Conservation (phyloP, 2,113 vertebrate genomes). For the Rhinogobius similis region DNA sequence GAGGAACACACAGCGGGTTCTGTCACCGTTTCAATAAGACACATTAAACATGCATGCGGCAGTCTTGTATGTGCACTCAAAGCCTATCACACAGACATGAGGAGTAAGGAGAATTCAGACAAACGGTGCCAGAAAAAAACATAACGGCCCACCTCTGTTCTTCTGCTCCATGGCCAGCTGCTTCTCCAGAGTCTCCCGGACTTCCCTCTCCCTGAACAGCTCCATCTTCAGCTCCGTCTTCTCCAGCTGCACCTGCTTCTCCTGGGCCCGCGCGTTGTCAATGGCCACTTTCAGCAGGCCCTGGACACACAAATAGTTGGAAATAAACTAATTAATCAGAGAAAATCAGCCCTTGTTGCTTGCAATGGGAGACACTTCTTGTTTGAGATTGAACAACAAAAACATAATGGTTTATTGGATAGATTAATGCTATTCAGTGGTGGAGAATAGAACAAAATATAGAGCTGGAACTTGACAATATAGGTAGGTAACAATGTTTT, state of each 20-base stretch:
- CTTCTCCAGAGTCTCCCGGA: constrained; percentile 97
- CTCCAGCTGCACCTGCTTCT: constrained; percentile 98
- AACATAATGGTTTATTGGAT: no score
- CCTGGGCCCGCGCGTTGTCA: constrained; percentile 97
- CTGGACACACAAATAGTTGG: constrained; percentile 65
- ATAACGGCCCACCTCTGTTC: constrained; percentile 89
- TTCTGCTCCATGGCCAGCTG: constrained; percentile 98
- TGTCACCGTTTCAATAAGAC: constrained; percentile 30
- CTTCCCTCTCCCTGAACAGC: constrained; percentile 96
- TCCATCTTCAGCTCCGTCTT: constrained; percentile 99
- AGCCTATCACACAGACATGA: constrained; percentile 25
- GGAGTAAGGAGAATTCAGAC: constrained; percentile 9
- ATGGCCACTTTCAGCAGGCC: constrained; percentile 98
- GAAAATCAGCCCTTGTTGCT: not conserved
- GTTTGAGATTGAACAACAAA: not conserved
- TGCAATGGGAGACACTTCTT: not conserved
- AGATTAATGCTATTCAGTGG: no score
- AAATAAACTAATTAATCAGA: not conserved
- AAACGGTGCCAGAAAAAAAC: constrained; percentile 27
- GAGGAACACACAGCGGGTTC: constrained; percentile 17
- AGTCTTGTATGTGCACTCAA: constrained; percentile 29
- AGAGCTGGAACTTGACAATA: no score
- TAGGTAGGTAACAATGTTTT: no score
- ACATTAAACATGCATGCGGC: constrained; percentile 38
- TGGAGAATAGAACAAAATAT: no score